phyloP scores from a whole-genome alignment of 2,888 invertebrate genomes.

The Aporophyla nigra region DNA sequence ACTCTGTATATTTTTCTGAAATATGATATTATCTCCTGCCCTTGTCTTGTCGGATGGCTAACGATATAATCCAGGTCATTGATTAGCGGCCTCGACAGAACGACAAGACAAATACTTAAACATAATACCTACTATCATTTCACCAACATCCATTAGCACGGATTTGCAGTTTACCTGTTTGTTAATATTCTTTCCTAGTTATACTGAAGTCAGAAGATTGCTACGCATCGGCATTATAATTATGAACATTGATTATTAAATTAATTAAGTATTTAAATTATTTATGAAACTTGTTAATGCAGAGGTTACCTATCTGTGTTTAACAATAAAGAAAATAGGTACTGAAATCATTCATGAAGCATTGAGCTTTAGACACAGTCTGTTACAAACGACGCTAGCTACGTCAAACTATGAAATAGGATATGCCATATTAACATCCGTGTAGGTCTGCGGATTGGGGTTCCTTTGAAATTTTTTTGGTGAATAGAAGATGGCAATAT shows the following conservation, averaged over 20 bases:
- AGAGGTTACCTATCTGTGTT: not conserved
- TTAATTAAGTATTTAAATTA: not conserved
- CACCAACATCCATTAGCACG: not conserved
- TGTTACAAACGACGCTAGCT: not conserved
- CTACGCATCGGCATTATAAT: not conserved
- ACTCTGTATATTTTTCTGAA: not conserved
- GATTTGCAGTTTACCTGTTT: not conserved
- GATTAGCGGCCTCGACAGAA: conserved; percentile 38
- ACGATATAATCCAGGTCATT: conserved; percentile 50
- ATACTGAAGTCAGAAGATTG: not conserved
- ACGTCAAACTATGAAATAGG: not conserved
- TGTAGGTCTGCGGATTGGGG: not conserved
- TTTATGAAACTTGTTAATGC: not conserved
- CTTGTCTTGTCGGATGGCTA: conserved; percentile 11
- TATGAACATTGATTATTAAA: no score
- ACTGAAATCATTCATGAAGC: not conserved
- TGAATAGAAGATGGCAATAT: not conserved
- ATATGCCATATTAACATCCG: not conserved
- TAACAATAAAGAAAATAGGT: not conserved
- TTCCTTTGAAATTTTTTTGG: not conserved
- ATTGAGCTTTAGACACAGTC: not conserved
- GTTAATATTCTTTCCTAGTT: not conserved
- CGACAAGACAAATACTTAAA: conserved; percentile 13
- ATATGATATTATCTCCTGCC: not conserved
- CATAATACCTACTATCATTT: conserved; percentile 18